Evolutionary conservation across 2,888 invertebrate species (phyloP).

Genomic region (Parnassius glacialis): DNA sequence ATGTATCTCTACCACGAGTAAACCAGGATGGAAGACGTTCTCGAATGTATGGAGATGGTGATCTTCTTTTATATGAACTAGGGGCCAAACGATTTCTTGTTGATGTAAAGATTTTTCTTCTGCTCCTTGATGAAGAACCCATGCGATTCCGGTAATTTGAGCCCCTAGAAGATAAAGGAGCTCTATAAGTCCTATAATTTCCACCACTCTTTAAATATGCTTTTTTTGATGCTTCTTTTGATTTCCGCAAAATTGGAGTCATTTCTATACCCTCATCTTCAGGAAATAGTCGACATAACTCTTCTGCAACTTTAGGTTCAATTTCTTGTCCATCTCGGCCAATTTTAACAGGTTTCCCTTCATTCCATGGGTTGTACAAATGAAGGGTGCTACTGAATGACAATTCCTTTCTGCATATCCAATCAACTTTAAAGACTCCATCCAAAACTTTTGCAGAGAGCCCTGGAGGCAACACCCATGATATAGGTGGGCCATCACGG

Average conservation of each 20-base stretch:
- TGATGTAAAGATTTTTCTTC: constrained; percentile 84
- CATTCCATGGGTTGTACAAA: constrained; percentile 98
- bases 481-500: constrained; percentile 92
- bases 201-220: constrained; percentile 77
- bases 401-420: constrained; percentile 97
- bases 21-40: constrained; percentile 84
- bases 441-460: constrained; percentile 95
- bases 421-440: constrained; percentile 97
- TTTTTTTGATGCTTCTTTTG: constrained; percentile 90
- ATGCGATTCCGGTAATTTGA: constrained; percentile 76
- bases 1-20: constrained; percentile 73
- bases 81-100: constrained; percentile 83
- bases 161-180: constrained; percentile 67
- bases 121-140: constrained; percentile 69
- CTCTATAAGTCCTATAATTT: constrained; percentile 72
- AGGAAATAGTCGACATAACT: constrained; percentile 95
- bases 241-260: constrained; percentile 91
- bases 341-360: constrained; percentile 98
- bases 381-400: constrained; percentile 95
- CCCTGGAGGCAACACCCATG: constrained; percentile 97
- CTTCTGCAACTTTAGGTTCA: constrained; percentile 96
- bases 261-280: constrained; percentile 95
- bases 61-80: constrained; percentile 78
- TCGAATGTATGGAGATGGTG: constrained; percentile 81
- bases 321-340: constrained; percentile 99